A percentile compares a stretch with the other conserved stretches of the same genome.
These are phyloP conservation scores for Falco punctatus DNA, from an alignment of 2,113 vertebrate genomes.

Conservation along the genomic window DNA sequence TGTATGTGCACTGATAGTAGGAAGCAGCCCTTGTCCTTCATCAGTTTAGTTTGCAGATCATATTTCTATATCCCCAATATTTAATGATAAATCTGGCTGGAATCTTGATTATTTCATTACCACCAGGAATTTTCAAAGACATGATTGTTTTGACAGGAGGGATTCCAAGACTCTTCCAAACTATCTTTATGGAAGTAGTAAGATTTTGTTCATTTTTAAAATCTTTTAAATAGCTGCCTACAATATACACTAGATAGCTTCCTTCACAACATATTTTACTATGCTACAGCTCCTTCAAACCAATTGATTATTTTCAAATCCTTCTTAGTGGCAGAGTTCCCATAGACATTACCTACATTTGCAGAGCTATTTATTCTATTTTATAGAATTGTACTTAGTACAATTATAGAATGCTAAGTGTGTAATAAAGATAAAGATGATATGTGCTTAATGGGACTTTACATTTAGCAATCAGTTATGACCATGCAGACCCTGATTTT, in stretches of 20 bases:
- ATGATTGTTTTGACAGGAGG: background rate
- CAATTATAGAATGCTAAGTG: background rate
- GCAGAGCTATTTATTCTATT: background rate
- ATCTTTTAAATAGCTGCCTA: background rate
- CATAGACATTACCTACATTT: background rate
- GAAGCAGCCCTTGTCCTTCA: background rate
- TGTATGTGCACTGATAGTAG: background rate
- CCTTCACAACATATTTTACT: background rate
- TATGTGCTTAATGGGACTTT: background rate
- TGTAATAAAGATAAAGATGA: background rate
- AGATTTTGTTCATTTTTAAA: background rate
- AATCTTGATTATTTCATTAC: background rate
- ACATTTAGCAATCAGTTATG: background rate
- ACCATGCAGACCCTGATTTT: background rate
- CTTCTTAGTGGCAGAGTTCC: background rate
- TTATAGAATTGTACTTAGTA: background rate
- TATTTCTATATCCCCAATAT: background rate
- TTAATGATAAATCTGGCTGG: background rate
- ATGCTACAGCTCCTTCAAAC: background rate
- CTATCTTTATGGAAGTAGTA: background rate
- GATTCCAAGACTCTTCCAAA: background rate
- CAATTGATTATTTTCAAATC: background rate
- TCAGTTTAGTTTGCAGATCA: rapidly evolving
- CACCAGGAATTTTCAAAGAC: background rate
- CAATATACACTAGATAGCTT: background rate